Percentiles rank a stretch among this genome's conserved stretches.
These are phyloP conservation scores for Drosophila longiperda DNA, from an alignment of 2,888 invertebrate species.

Conservation along the genomic window DNA sequence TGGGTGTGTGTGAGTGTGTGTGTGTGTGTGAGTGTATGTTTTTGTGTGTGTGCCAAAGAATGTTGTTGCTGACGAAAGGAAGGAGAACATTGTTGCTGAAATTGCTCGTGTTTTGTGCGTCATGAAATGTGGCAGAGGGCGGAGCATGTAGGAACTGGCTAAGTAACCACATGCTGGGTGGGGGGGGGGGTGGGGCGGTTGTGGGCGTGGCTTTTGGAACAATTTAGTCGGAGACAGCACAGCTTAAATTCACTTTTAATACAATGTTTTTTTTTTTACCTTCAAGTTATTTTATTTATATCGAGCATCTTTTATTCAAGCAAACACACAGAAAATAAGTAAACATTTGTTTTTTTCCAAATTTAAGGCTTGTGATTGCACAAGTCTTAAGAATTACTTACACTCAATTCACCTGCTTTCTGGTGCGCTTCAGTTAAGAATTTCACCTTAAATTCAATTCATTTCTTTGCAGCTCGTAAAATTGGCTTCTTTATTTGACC, in stretches of 20 bases:
- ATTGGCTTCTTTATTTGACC: slow-evolving; percentile 30
- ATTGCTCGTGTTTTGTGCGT: slow-evolving; percentile 40
- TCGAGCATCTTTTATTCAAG: slow-evolving; percentile 3
- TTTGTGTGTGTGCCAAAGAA: slow-evolving; percentile 26
- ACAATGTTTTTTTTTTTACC: not conserved
- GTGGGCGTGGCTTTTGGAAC: slow-evolving; percentile 19
- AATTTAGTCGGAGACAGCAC: slow-evolving; percentile 19
- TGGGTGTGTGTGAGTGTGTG: not conserved
- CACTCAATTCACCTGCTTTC: slow-evolving; percentile 59
- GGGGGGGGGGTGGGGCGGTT: too few species aligned
- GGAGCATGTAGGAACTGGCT: not conserved
- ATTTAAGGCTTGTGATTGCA: slow-evolving; percentile 29
- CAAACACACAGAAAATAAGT: slow-evolving; percentile 5
- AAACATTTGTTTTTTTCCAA: slow-evolving; percentile 30
- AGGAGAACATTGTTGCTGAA: slow-evolving; percentile 59
- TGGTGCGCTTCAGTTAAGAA: slow-evolving; percentile 22
- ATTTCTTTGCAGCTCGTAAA: slow-evolving; percentile 48
- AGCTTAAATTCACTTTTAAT: slow-evolving; percentile 44
- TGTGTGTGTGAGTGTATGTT: slow-evolving; percentile 4
- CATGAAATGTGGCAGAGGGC: slow-evolving; percentile 32
- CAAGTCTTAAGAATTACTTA: slow-evolving; percentile 53
- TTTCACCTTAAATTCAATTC: slow-evolving; percentile 39
- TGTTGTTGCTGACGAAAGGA: slow-evolving; percentile 38
- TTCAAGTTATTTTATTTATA: slow-evolving; percentile 36
- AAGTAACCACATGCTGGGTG: slow-evolving; percentile 32